These are phyloP conservation scores for Heterochromis multidens DNA, from an alignment of 2,113 vertebrate genomes.

Conservation along the genomic window DNA sequence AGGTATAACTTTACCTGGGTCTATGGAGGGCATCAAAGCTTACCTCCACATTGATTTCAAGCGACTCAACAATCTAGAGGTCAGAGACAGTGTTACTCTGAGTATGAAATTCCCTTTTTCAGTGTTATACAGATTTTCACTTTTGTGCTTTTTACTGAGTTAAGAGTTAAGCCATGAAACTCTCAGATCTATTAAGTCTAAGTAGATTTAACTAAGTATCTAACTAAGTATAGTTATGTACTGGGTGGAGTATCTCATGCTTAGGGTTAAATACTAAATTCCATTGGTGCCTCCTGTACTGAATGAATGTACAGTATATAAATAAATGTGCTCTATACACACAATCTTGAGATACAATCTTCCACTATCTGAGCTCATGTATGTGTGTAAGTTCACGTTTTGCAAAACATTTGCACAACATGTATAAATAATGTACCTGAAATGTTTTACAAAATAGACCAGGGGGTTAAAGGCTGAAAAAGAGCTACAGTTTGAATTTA, in stretches of 20 bases:
- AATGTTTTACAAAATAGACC: background rate
- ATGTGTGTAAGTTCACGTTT: background rate
- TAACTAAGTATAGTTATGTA: too few species aligned
- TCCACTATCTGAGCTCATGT: background rate
- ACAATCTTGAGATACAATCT: background rate
- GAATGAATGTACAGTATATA: background rate
- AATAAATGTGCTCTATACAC: background rate
- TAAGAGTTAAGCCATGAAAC: background rate
- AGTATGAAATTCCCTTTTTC: background rate
- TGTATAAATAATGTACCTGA: background rate
- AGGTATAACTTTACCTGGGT: slow-evolving; percentile 90
- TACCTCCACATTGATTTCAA: slow-evolving; percentile 93
- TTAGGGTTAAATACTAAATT: background rate
- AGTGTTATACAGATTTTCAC: background rate
- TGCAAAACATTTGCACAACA: background rate
- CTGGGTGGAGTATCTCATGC: background rate
- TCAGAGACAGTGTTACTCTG: slow-evolving; percentile 55
- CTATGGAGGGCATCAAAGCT: slow-evolving; percentile 88
- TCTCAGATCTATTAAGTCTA: background rate
- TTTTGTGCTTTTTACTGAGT: background rate
- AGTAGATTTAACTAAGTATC: too few species aligned
- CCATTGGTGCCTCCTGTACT: background rate
- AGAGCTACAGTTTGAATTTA: too few species aligned
- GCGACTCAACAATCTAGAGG: slow-evolving; percentile 88
- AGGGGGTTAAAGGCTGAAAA: background rate